Percentiles rank a stretch among this genome's conserved stretches.
Evolutionary conservation across 1,140 invertebrate species (phyloP).

Genomic region (Drosophila mauritiana): DNA sequence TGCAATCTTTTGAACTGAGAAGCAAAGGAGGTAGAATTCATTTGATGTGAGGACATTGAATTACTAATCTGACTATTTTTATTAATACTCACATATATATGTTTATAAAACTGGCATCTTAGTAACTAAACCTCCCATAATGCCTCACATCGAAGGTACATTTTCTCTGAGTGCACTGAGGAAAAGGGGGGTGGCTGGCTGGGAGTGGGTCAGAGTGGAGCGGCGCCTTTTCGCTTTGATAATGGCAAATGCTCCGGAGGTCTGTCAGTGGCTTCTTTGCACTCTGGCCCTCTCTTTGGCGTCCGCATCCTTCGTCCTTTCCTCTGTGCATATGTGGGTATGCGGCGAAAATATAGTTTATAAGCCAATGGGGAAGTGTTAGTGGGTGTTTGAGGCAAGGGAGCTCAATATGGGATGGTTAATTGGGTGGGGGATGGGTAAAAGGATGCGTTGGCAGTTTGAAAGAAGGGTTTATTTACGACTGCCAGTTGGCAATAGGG

Average conservation of each 20-base stretch:
- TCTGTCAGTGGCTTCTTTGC: constrained; percentile 61
- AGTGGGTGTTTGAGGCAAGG: constrained; percentile 21
- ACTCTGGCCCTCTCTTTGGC: background rate
- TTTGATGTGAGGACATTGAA: no score
- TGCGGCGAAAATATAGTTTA: constrained; percentile 57
- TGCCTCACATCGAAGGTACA: no score
- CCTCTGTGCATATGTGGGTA: constrained; percentile 24
- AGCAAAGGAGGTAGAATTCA: no score
- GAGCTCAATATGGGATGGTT: constrained; percentile 14
- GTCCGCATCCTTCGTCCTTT: background rate
- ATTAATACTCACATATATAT: no score
- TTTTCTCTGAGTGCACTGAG: background rate
- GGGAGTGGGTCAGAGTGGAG: constrained; percentile 21
- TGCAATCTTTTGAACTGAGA: no score
- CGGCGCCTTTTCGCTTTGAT: constrained; percentile 75
- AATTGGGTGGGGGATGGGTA: constrained; percentile 36
- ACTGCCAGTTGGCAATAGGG: background rate
- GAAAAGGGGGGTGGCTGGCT: background rate
- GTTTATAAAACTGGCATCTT: no score
- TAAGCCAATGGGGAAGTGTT: constrained; percentile 66
- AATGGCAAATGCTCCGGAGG: constrained; percentile 69
- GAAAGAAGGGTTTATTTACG: background rate
- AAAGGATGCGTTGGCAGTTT: constrained; percentile 23
- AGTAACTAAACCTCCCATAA: no score
- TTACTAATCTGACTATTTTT: no score